Conservation (phyloP, 2,888 invertebrate genomes). For the Sinelater perroti region DNA sequence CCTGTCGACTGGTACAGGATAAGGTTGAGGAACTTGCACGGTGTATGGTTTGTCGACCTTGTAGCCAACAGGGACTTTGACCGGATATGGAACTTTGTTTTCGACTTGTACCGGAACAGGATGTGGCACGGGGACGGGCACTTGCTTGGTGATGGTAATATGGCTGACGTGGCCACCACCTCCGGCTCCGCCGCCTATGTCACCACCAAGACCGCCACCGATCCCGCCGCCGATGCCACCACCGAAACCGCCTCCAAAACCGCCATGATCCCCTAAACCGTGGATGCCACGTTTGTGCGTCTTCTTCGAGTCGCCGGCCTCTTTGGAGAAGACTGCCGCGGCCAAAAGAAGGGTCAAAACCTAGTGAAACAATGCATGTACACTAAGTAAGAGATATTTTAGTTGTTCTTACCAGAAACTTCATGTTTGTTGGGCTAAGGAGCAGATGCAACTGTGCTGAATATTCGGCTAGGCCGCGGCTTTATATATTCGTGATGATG, state of each 20-base stretch:
- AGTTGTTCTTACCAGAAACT: conserved; percentile 14
- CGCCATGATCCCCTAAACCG: conserved; percentile 38
- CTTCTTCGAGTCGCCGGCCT: conserved; percentile 12
- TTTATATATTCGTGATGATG: conserved; percentile 21
- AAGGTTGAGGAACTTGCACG: conserved; percentile 62
- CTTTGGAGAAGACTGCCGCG: conserved; percentile 16
- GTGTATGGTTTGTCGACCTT: conserved; percentile 63
- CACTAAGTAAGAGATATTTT: background rate
- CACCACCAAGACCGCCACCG: background rate
- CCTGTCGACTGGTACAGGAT: conserved; percentile 63
- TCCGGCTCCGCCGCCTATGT: conserved; percentile 29
- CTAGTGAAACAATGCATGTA: background rate
- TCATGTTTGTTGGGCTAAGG: conserved; percentile 12
- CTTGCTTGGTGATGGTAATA: conserved; percentile 61
- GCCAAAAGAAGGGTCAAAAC: conserved; percentile 10
- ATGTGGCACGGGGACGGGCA: conserved; percentile 63
- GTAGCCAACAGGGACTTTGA: conserved; percentile 57
- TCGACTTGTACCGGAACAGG: conserved; percentile 65
- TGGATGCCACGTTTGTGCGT: conserved; percentile 12
- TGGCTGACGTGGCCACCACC: conserved; percentile 45
- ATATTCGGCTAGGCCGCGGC: background rate
- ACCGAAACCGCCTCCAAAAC: conserved; percentile 31
- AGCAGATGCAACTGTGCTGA: conserved; percentile 26
- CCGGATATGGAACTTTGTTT: conserved; percentile 62
- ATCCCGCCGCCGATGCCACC: conserved; percentile 33